Conservation (phyloP, 2,113 vertebrate species). For the Hystrix brachyura region DNA sequence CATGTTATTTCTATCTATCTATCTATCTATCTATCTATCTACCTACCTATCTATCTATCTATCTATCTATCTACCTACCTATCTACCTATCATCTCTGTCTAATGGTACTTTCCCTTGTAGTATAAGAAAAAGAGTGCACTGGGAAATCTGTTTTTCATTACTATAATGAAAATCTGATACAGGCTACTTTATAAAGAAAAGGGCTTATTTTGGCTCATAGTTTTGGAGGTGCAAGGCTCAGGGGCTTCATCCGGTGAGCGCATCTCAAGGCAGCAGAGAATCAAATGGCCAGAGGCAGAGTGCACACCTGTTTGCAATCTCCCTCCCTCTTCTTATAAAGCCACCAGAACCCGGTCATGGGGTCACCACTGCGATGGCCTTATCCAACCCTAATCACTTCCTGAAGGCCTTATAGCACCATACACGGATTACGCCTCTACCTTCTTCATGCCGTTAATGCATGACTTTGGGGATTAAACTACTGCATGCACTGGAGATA, state of each 20-base stretch:
- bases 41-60: no score
- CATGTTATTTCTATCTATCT: neutral
- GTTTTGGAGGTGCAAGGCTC: neutral
- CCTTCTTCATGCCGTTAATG: neutral
- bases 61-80: no score
- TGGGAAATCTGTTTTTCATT: neutral
- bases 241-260: neutral
- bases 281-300: neutral
- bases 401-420: neutral
- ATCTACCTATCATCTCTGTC: neutral
- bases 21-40: neutral
- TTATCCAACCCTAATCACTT: neutral
- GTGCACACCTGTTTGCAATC: neutral
- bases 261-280: neutral
- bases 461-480: neutral
- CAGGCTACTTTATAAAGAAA: neutral
- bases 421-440: no score
- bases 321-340: neutral
- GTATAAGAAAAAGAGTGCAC: neutral
- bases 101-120: neutral
- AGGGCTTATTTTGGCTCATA: neutral
- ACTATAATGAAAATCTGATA: neutral
- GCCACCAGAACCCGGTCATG: neutral
- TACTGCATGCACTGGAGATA: neutral
- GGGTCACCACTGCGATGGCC: neutral